Conservation (phyloP, 2,797 vertebrate species). For the Xenops minutus region DNA sequence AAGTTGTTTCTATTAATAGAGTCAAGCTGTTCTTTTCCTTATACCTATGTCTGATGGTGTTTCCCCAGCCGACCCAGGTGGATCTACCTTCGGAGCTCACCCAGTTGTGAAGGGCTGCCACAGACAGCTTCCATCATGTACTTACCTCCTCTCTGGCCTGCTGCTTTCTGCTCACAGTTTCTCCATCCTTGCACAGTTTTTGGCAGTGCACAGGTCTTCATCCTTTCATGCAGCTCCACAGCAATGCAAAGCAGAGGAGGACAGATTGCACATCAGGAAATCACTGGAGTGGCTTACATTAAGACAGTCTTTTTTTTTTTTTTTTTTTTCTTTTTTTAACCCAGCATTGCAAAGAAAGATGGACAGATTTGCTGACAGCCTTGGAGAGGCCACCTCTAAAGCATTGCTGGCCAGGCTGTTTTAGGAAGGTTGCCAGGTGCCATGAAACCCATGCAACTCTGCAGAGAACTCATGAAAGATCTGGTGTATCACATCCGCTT, state of each 20-base stretch:
- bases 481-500: neutral
- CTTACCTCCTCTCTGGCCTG: neutral
- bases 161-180: neutral
- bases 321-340: neutral
- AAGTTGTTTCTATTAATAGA: neutral
- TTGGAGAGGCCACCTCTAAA: neutral
- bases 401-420: neutral
- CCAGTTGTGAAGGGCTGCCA: neutral
- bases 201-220: neutral
- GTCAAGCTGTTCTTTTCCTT: neutral
- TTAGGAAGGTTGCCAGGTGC: neutral
- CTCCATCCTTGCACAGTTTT: neutral
- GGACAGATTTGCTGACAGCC: accelerated
- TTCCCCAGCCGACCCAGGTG: accelerated
- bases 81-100: neutral
- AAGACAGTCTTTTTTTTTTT: neutral
- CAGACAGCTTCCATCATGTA: no score
- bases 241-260: neutral
- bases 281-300: neutral
- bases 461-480: neutral
- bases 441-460: neutral
- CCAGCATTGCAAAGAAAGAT: neutral
- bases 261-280: accelerated
- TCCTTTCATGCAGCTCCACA: neutral
- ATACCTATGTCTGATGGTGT: neutral